Evolutionary conservation across 2,888 invertebrate species (phyloP).

Genomic region (Helobdella robusta): DNA sequence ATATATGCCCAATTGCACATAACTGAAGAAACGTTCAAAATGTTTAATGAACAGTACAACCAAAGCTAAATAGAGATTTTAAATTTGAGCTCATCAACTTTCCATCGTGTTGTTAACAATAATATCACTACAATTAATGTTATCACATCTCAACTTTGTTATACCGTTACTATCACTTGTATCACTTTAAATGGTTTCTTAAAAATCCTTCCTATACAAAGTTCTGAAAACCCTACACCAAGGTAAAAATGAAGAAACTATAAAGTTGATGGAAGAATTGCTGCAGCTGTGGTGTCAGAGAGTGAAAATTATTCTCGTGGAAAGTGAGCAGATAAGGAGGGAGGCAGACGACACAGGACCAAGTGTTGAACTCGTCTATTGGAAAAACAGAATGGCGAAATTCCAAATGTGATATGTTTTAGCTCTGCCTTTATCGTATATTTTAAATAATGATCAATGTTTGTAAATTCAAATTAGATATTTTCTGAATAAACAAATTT

Average conservation of each 20-base stretch:
- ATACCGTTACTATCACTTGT: too few relatives aligned
- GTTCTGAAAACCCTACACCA: conserved; percentile 20
- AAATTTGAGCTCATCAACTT: too few relatives aligned
- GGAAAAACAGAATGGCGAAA: conserved; percentile 82
- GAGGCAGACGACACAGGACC: conserved; percentile 51
- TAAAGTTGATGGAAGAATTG: conserved; percentile 48
- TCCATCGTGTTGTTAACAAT: too few relatives aligned
- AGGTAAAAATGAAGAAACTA: conserved; percentile 47
- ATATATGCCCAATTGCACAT: too few relatives aligned
- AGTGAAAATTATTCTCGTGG: conserved; percentile 49
- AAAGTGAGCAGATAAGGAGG: conserved; percentile 50
- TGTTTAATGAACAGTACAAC: too few relatives aligned
- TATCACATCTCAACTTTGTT: too few relatives aligned
- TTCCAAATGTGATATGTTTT: conserved; percentile 59
- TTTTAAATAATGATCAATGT: background rate
- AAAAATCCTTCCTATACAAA: background rate
- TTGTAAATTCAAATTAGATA: background rate
- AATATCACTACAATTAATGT: too few relatives aligned
- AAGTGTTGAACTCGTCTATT: conserved; percentile 68
- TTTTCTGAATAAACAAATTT: background rate
- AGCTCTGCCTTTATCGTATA: background rate
- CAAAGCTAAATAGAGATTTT: too few relatives aligned
- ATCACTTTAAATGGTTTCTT: background rate
- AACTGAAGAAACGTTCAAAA: too few relatives aligned
- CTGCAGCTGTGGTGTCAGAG: conserved; percentile 49